These are phyloP conservation scores for Umimayanthus chanpuru DNA, from an alignment of 92 coral and sea anemone genomes.

Conservation along the genomic window DNA sequence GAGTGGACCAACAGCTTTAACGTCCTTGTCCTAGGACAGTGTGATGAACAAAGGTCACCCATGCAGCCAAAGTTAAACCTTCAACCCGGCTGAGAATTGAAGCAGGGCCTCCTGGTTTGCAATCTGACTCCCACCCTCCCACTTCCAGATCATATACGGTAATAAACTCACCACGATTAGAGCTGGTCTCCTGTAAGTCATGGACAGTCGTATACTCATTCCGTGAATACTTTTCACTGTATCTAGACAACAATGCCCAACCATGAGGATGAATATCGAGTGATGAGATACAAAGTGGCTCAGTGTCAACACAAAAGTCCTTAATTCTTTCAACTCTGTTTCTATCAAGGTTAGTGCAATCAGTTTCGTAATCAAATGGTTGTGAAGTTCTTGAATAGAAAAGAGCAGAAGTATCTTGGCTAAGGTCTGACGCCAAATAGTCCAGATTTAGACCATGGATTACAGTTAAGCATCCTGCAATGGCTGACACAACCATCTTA, in stretches of 20 bases:
- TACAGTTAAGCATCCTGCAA: constrained; percentile 72
- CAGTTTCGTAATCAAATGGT: not conserved
- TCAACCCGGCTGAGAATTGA: too few relatives aligned
- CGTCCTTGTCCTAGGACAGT: too few relatives aligned
- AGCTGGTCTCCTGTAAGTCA: constrained; percentile 72
- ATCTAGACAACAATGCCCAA: constrained; percentile 83
- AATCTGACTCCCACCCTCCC: too few relatives aligned
- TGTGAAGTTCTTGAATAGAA: constrained; percentile 43
- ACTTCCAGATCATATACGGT: too few relatives aligned
- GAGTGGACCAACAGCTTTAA: too few relatives aligned
- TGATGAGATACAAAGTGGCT: constrained; percentile 89
- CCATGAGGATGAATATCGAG: constrained; percentile 92
- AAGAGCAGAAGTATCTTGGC: constrained; percentile 55
- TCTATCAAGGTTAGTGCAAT: constrained; percentile 54
- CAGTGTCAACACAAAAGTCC: constrained; percentile 77
- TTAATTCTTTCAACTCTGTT: constrained; percentile 67
- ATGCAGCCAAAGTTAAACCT: too few relatives aligned
- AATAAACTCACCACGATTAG: not conserved
- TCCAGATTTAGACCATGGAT: constrained; percentile 82
- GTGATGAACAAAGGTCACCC: too few relatives aligned
- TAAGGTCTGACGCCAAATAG: constrained; percentile 54
- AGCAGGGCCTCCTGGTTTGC: too few relatives aligned
- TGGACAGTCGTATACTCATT: constrained; percentile 93
- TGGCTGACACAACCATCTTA: constrained; percentile 82
- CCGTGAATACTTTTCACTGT: constrained; percentile 64